Percentiles rank a stretch among this genome's conserved stretches.
Evolutionary conservation across 2,888 invertebrate species (phyloP).

Genomic region (Pardosa pseudoannulata): DNA sequence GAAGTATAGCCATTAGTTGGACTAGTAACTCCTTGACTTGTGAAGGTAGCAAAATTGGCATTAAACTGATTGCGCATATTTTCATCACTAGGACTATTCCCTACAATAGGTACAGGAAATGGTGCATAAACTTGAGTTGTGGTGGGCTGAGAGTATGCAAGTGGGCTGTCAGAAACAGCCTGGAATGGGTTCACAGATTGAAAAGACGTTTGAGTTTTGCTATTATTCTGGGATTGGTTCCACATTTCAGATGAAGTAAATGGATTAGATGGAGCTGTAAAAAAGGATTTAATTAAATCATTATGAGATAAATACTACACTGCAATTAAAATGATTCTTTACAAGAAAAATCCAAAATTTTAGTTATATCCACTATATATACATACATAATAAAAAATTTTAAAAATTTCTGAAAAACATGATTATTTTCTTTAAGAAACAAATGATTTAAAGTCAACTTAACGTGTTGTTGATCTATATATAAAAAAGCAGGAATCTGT

Average conservation of each 20-base stretch:
- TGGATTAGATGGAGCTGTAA: conserved; percentile 69
- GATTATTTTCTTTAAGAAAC: too few relatives aligned
- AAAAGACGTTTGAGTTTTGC: conserved; percentile 23
- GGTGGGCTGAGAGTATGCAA: conserved; percentile 31
- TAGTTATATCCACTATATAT: too few relatives aligned
- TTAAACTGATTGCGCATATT: conserved; percentile 51
- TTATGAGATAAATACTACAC: too few relatives aligned
- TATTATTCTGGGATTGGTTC: conserved; percentile 33
- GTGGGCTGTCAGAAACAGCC: conserved; percentile 16
- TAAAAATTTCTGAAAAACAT: not conserved
- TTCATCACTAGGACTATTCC: conserved; percentile 68
- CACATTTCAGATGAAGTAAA: conserved; percentile 50
- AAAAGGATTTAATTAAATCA: too few relatives aligned
- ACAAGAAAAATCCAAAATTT: too few relatives aligned
- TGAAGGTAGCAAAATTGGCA: conserved; percentile 48
- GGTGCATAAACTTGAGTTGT: conserved; percentile 43
- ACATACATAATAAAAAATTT: too few relatives aligned
- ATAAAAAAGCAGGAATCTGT: too few relatives aligned
- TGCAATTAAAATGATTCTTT: too few relatives aligned
- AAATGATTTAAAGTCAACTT: too few relatives aligned
- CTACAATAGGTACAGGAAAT: conserved; percentile 65
- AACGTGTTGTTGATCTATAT: too few relatives aligned
- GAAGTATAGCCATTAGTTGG: conserved; percentile 58
- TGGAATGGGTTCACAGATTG: conserved; percentile 70
- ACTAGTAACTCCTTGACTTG: conserved; percentile 34